Conservation (phyloP, 2,113 vertebrate genomes). For the Lophius piscatorius region DNA sequence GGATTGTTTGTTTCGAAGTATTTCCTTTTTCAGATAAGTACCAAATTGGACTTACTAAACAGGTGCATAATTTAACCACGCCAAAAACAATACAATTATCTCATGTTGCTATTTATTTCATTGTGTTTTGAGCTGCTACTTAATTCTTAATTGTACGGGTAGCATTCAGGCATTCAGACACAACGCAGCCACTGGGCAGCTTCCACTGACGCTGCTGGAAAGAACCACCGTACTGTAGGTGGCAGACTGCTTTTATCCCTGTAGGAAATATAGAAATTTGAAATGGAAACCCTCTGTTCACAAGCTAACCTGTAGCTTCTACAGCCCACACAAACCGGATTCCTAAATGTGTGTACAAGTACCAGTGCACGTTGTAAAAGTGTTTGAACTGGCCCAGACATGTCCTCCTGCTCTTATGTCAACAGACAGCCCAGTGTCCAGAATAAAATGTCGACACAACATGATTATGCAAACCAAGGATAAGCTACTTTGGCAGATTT, state of each 20-base stretch:
- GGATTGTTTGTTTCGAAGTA: too few species aligned
- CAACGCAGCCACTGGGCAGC: neutral
- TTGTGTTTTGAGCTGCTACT: constrained; percentile 17
- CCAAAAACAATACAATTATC: neutral
- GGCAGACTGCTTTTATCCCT: constrained; percentile 20
- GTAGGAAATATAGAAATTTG: constrained; percentile 15
- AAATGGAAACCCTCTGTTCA: constrained; percentile 19
- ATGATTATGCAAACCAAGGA: too few species aligned
- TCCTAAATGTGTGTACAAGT: constrained; percentile 7
- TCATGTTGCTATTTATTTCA: neutral
- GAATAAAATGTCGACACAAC: too few species aligned
- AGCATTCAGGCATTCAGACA: neutral
- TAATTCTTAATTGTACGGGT: constrained; percentile 16
- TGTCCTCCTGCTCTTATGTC: constrained; percentile 9
- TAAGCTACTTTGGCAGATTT: too few species aligned
- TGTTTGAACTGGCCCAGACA: constrained; percentile 18
- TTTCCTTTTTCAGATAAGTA: neutral
- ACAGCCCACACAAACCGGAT: neutral
- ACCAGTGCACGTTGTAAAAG: neutral
- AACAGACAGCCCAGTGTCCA: neutral
- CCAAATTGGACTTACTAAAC: neutral
- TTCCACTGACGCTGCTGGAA: constrained; percentile 20
- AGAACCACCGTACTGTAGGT: constrained; percentile 28
- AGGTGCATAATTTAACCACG: neutral
- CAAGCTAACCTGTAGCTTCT: constrained; percentile 12